Conservation (phyloP, 1,140 invertebrate species). For the Eufriesea mexicana region DNA sequence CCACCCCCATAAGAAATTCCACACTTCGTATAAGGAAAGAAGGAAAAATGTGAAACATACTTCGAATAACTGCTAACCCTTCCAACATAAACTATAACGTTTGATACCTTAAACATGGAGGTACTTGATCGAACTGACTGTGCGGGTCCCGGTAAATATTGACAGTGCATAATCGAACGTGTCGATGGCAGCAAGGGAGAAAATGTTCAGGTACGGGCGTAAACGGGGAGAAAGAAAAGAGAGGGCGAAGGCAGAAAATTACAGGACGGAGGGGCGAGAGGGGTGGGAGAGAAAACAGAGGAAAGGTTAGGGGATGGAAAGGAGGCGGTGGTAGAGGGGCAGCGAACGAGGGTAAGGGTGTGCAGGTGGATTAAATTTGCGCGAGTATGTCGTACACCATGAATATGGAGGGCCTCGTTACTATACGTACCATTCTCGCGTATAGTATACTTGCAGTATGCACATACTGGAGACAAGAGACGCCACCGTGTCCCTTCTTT, state of each 20-base stretch:
- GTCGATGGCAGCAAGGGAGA: constrained; percentile 21
- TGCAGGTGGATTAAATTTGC: constrained; percentile 78
- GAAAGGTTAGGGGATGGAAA: constrained; percentile 24
- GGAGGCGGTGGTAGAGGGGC: constrained; percentile 54
- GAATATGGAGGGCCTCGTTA: constrained; percentile 81
- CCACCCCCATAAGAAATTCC: not conserved
- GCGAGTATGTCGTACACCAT: constrained; percentile 77
- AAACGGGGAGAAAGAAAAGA: constrained; percentile 12
- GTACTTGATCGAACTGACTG: constrained; percentile 8
- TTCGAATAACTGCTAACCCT: no score
- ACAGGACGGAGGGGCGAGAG: constrained; percentile 27
- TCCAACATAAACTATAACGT: not conserved
- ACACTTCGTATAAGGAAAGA: not conserved
- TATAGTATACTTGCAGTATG: constrained; percentile 65
- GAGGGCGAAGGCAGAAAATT: constrained; percentile 43
- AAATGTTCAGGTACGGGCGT: constrained; percentile 29
- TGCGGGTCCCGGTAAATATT: constrained; percentile 46
- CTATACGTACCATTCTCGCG: constrained; percentile 71
- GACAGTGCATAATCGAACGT: constrained; percentile 52
- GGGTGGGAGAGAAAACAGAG: constrained; percentile 23
- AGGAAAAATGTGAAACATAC: not conserved
- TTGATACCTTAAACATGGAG: constrained; percentile 13
- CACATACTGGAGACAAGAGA: constrained; percentile 61
- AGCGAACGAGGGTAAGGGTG: constrained; percentile 54
- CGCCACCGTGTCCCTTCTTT: constrained; percentile 44